Percentiles rank a stretch among this genome's conserved stretches.
These are phyloP conservation scores for Bergia puertoricense DNA, from an alignment of 92 coral and sea anemone genomes.

Conservation along the genomic window DNA sequence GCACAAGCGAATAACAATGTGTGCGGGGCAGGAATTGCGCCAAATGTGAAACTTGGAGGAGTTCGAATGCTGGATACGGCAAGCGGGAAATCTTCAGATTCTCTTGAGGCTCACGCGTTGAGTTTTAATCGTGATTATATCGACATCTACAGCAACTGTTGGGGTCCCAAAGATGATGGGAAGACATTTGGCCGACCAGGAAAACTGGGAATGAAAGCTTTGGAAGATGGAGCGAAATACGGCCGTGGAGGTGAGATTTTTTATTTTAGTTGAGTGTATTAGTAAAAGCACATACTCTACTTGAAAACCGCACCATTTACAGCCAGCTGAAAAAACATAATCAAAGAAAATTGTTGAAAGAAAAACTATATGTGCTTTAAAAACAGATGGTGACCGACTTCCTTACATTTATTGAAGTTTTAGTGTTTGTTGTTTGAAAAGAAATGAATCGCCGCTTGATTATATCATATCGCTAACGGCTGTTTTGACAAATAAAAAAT, in stretches of 20 bases:
- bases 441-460: background rate
- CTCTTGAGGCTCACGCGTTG: slow-evolving; percentile 82
- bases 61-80: slow-evolving; percentile 86
- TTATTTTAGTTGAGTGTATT: background rate
- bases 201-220: slow-evolving; percentile 71
- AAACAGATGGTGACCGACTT: slow-evolving; percentile 4
- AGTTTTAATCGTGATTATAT: slow-evolving; percentile 85
- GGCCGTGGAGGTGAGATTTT: slow-evolving; percentile 82
- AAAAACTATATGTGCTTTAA: background rate
- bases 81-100: slow-evolving; percentile 83
- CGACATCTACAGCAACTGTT: slow-evolving; percentile 94
- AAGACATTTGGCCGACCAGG: slow-evolving; percentile 98
- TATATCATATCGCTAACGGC: background rate
- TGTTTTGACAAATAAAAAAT: background rate
- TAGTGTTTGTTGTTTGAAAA: background rate
- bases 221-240: slow-evolving; percentile 76
- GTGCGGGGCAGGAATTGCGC: slow-evolving; percentile 97
- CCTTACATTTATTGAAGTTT: background rate
- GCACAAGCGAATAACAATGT: slow-evolving; percentile 84
- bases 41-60: slow-evolving; percentile 83
- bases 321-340: slow-evolving; percentile 11
- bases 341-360: background rate
- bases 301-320: background rate
- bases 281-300: background rate
- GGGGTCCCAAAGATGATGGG: slow-evolving; percentile 99